phyloP scores from a whole-genome alignment of 1,140 invertebrate genomes.

The Cryptotermes secundus region DNA sequence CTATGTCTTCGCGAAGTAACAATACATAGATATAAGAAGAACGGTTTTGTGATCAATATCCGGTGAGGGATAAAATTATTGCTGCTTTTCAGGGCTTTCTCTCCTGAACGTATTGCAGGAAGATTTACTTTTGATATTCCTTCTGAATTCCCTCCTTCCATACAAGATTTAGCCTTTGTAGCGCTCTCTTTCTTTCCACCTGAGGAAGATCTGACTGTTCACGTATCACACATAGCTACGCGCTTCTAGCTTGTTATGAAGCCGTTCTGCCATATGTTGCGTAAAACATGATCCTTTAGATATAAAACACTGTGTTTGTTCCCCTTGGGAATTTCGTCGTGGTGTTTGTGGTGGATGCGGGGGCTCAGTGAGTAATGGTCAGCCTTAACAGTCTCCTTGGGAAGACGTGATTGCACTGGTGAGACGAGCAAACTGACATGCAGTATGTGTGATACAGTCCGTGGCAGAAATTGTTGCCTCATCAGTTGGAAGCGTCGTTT shows the following conservation, averaged over 20 bases:
- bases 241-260: neutral
- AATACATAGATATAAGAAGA: no score
- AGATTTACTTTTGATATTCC: no score
- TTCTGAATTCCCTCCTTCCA: no score
- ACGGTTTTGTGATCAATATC: no score
- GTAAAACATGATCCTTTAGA: neutral
- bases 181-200: no score
- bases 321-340: neutral
- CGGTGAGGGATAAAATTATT: no score
- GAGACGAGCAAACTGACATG: neutral
- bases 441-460: neutral
- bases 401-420: neutral
- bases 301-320: neutral
- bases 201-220: neutral
- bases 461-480: neutral
- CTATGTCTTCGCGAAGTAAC: no score
- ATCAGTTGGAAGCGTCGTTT: no score
- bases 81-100: no score
- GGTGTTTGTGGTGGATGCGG: neutral
- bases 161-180: no score
- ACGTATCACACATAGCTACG: neutral
- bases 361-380: neutral
- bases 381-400: neutral
- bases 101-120: no score
- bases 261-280: neutral